Evolutionary conservation across 2,113 vertebrate genomes (phyloP).

Genomic region (Glaucomys volans): DNA sequence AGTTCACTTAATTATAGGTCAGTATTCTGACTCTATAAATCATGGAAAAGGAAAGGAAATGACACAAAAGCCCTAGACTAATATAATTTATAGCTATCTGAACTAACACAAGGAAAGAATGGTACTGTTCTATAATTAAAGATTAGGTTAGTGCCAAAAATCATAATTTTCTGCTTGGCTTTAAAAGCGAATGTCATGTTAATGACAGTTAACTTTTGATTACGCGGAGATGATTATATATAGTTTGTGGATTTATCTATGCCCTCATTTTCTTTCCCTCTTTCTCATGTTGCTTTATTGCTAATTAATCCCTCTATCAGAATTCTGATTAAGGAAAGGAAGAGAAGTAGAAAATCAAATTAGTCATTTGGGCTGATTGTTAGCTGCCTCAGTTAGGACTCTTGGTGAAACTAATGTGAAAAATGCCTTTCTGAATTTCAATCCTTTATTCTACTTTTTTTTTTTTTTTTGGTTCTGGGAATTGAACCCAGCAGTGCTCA

Average conservation of each 20-base stretch:
- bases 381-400: constrained; percentile 67
- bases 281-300: constrained; percentile 79
- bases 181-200: constrained; percentile 75
- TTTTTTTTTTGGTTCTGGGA: too few species aligned
- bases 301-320: constrained; percentile 82
- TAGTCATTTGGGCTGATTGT: constrained; percentile 75
- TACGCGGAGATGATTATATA: constrained; percentile 73
- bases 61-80: constrained; percentile 82
- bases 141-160: constrained; percentile 77
- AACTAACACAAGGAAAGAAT: constrained; percentile 67
- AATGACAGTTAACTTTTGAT: constrained; percentile 73
- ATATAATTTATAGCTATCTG: constrained; percentile 76
- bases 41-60: constrained; percentile 81
- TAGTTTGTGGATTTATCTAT: constrained; percentile 81
- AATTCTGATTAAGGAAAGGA: constrained; percentile 80
- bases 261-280: constrained; percentile 77
- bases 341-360: constrained; percentile 80
- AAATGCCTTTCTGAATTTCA: constrained; percentile 56
- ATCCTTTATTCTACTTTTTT: neutral
- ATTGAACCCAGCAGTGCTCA: too few species aligned
- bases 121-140: constrained; percentile 77
- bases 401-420: constrained; percentile 57
- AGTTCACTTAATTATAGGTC: constrained; percentile 81
- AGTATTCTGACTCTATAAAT: constrained; percentile 77
- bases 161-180: constrained; percentile 76